Evolutionary conservation across 2,113 vertebrate genomes (phyloP), one percentile per base, ranked within the genome.

Genomic region (Myiozetetes cayanensis): DNA sequence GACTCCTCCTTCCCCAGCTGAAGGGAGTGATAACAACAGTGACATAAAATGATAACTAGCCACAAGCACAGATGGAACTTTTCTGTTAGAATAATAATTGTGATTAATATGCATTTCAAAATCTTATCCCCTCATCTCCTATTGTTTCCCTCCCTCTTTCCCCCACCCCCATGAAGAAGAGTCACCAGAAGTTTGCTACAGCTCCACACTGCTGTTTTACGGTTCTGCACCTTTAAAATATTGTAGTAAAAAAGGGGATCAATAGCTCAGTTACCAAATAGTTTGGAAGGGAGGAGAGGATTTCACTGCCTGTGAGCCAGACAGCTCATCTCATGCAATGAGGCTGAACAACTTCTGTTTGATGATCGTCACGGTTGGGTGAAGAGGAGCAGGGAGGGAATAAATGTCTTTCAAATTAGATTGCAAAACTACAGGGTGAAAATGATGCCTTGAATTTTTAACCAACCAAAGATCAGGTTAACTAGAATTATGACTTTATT

Each of bases 341-440:
- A 95, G 79, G 87, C 95, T 95, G 93, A 96, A 91, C 82, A 90
- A 90, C 90, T 95, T 85, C 85, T 96, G 55, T 92, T 92, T 84
- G 86, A 90, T 90, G 79, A 92, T 89, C 9, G 37, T 89, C 90
- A 92, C 4, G 30, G 83, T 22, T 92, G 93, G 80, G 59, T 84
- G 86, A 94, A 96, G 79, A 59, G 56, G 72, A 90, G 67, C 92
- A 87, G 72, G 39, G 65, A 93, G 77, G 73, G 89, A 90, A 92
- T 97, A 96, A 92, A 90, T 88, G 90, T 81, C 83, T 95, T 87
- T 89, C 72, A 81, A 96, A 96, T 93, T 88, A 91, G 92, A 92
- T 84, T 90, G 82, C 90, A 81, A 78, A 95, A 90, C 87, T 94
- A 86, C 85, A 84, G 67, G 75, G 41, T 4, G 1, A 90, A 92